Evolutionary conservation across 2,888 invertebrate species (phyloP).

Genomic region (Zhuqinia jingwanae): DNA sequence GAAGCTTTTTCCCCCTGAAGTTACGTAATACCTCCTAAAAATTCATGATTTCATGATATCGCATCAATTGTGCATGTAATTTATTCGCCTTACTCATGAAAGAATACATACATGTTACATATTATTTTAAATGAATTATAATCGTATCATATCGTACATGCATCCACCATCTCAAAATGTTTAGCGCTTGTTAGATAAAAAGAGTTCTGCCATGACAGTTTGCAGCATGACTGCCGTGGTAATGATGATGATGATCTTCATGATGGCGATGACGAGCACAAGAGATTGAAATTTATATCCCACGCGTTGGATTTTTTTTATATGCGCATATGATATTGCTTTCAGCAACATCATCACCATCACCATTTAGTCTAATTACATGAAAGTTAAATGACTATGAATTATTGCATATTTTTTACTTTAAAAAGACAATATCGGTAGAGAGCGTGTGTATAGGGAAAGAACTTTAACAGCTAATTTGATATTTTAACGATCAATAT

Average conservation of each 20-base stretch:
- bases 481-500: not conserved
- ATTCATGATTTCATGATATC: too few species aligned
- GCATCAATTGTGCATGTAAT: too few species aligned
- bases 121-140: too few species aligned
- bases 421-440: not conserved
- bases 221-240: not conserved
- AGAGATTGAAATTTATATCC: not conserved
- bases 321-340: not conserved
- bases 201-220: conserved; percentile 55
- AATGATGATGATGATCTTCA: not conserved
- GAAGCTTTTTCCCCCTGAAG: too few species aligned
- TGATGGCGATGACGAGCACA: conserved; percentile 4
- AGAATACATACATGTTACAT: too few species aligned
- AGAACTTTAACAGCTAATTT: too few species aligned
- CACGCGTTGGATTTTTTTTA: too few species aligned
- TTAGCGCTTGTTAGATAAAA: too few species aligned
- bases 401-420: not conserved
- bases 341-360: too few species aligned
- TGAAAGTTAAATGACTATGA: not conserved
- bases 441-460: not conserved
- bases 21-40: too few species aligned
- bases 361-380: not conserved
- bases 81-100: too few species aligned
- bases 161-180: not conserved
- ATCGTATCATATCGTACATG: not conserved